Percentiles rank a stretch among this genome's conserved stretches.
These are phyloP conservation scores for Halesus radiatus DNA, from an alignment of 1,140 invertebrate genomes.

Conservation along the genomic window DNA sequence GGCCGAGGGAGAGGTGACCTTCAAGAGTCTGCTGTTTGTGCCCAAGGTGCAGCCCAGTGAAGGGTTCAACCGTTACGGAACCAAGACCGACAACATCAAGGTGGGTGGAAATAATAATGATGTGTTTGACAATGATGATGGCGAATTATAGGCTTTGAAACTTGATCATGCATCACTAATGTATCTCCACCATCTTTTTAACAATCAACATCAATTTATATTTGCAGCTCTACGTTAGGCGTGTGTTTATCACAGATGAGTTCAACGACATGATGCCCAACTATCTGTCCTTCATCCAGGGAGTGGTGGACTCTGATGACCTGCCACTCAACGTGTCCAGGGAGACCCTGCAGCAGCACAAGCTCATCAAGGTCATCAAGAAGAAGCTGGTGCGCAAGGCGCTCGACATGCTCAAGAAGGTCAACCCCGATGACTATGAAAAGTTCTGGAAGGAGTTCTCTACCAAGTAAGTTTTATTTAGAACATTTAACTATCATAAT, in stretches of 20 bases:
- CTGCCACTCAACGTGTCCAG: constrained; percentile 97
- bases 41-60: constrained; percentile 92
- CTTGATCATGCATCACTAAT: too few species aligned
- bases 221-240: constrained; percentile 87
- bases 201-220: background rate
- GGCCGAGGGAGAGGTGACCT: constrained; percentile 98
- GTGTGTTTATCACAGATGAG: constrained; percentile 99
- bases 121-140: too few species aligned
- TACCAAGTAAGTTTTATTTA: constrained; percentile 82
- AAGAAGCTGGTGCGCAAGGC: constrained; percentile 98
- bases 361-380: constrained; percentile 98
- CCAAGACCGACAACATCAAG: constrained; percentile 95
- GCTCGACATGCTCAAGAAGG: constrained; percentile 98
- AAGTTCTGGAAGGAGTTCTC: constrained; percentile 99
- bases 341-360: constrained; percentile 98
- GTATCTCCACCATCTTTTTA: too few species aligned
- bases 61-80: constrained; percentile 95
- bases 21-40: constrained; percentile 96
- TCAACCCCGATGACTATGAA: constrained; percentile 91
- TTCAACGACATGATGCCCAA: constrained; percentile 99
- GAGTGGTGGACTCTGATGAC: constrained; percentile 99
- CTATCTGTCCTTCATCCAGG: constrained; percentile 94
- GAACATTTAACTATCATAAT: too few species aligned
- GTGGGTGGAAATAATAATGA: too few species aligned
- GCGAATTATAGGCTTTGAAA: too few species aligned